Conservation (phyloP, 2,113 vertebrate genomes). For the Holacanthus passer region DNA sequence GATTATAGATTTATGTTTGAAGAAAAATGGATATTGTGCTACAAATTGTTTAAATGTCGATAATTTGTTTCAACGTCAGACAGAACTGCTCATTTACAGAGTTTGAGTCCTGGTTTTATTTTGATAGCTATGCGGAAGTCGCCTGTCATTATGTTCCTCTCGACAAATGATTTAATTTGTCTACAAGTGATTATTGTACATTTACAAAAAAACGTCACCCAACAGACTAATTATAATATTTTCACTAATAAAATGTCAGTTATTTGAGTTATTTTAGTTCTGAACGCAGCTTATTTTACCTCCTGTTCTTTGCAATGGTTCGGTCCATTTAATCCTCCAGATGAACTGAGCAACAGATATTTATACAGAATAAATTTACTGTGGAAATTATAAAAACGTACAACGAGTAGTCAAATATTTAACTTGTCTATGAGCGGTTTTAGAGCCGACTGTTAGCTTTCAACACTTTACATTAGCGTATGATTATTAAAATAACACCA, state of each 20-base stretch:
- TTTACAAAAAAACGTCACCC: fast-evolving
- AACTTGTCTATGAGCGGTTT: neutral
- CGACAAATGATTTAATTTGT: neutral
- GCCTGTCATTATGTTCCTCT: neutral
- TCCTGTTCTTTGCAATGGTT: neutral
- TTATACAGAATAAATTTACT: neutral
- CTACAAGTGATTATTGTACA: no score
- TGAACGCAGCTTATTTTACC: neutral
- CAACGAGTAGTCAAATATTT: fast-evolving
- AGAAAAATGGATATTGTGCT: no score
- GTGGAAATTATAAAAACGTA: neutral
- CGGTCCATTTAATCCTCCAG: neutral
- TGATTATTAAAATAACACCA: neutral
- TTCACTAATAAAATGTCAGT: neutral
- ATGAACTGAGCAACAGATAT: no score
- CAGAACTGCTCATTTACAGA: neutral
- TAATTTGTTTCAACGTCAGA: no score
- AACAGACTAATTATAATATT: neutral
- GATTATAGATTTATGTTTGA: no score
- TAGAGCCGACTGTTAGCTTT: neutral
- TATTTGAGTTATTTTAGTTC: neutral
- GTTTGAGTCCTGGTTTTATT: conserved; percentile 26
- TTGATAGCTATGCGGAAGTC: conserved; percentile 38
- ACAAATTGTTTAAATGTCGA: no score
- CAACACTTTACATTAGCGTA: neutral